A percentile compares a stretch with the other conserved stretches of the same genome.
Conservation (phyloP, 1,140 invertebrate species). For the Drosophila sechellia region DNA sequence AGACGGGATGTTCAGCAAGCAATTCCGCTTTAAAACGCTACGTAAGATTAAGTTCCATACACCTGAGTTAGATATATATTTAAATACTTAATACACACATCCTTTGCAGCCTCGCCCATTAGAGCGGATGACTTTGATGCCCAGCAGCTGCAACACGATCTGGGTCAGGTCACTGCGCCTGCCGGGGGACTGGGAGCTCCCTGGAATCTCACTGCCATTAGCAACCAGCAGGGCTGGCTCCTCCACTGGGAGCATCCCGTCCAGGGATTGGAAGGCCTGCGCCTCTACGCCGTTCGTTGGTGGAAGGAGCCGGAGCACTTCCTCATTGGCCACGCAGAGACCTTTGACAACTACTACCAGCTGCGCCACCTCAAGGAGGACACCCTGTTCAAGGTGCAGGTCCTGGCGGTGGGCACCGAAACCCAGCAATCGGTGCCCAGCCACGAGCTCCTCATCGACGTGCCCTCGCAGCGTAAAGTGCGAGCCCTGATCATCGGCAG, state of each 20-base stretch:
- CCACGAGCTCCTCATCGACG: conserved; percentile 86
- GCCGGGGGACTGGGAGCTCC: conserved; percentile 86
- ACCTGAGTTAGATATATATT: no score
- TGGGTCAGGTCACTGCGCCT: conserved; percentile 25
- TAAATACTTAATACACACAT: neutral
- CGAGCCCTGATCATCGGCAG: conserved; percentile 88
- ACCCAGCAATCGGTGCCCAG: conserved; percentile 86
- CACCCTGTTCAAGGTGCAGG: conserved; percentile 88
- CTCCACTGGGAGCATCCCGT: conserved; percentile 90
- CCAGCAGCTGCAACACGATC: conserved; percentile 56
- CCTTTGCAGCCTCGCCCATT: conserved; percentile 35
- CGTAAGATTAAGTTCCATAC: conserved; percentile 74
- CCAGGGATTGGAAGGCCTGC: conserved; percentile 86
- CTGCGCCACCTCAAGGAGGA: conserved; percentile 88
- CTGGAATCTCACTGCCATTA: conserved; percentile 87
- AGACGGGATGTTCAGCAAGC: conserved; percentile 95
- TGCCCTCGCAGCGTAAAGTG: conserved; percentile 87
- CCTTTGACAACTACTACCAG: conserved; percentile 87
- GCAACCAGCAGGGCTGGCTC: conserved; percentile 87
- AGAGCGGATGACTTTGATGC: conserved; percentile 55
- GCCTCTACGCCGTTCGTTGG: conserved; percentile 88
- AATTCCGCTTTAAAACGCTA: conserved; percentile 91
- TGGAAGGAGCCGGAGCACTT: conserved; percentile 86
- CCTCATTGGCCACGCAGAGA: conserved; percentile 87
- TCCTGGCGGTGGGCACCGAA: conserved; percentile 86